Percentiles rank a stretch among this genome's conserved stretches.
Conservation (phyloP, 1,140 invertebrate species). For the Megalopta genalis region DNA sequence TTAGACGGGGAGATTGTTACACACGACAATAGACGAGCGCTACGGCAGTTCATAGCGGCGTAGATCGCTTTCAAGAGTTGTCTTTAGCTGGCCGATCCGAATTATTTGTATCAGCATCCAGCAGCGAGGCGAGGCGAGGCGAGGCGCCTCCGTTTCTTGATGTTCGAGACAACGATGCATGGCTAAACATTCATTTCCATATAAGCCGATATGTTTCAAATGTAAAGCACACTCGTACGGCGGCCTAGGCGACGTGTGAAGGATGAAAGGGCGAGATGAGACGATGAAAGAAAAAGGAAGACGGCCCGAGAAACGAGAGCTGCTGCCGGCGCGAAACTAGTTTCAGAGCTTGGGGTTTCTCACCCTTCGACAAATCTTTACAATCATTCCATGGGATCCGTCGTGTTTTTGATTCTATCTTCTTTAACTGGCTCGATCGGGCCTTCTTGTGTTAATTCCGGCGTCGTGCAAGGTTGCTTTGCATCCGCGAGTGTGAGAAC, state of each 20-base stretch:
- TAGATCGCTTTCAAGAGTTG: constrained; percentile 59
- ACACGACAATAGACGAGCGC: constrained; percentile 40
- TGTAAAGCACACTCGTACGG: constrained; percentile 63
- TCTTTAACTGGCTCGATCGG: constrained; percentile 61
- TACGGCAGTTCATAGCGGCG: background rate
- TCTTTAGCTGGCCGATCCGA: constrained; percentile 35
- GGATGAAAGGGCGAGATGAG: constrained; percentile 51
- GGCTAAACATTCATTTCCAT: constrained; percentile 75
- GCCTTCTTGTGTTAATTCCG: constrained; percentile 29
- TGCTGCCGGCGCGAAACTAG: constrained; percentile 63
- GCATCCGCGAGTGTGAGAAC: constrained; percentile 60
- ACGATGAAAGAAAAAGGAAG: constrained; percentile 46
- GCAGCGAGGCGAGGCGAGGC: constrained; percentile 27
- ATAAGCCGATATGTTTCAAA: constrained; percentile 75
- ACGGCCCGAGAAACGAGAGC: constrained; percentile 47
- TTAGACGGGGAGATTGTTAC: constrained; percentile 38
- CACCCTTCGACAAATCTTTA: constrained; percentile 54
- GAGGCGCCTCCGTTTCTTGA: constrained; percentile 38
- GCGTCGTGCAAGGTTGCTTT: constrained; percentile 12
- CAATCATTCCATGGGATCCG: constrained; percentile 64
- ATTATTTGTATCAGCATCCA: constrained; percentile 32
- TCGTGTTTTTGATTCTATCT: constrained; percentile 58
- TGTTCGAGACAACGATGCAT: constrained; percentile 65
- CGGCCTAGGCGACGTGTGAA: constrained; percentile 35
- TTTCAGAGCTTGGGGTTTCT: constrained; percentile 58